Evolutionary conservation across 2,797 vertebrate genomes (phyloP), one percentile per base, ranked within the genome.

Genomic region (Cynopterus sphinx): DNA sequence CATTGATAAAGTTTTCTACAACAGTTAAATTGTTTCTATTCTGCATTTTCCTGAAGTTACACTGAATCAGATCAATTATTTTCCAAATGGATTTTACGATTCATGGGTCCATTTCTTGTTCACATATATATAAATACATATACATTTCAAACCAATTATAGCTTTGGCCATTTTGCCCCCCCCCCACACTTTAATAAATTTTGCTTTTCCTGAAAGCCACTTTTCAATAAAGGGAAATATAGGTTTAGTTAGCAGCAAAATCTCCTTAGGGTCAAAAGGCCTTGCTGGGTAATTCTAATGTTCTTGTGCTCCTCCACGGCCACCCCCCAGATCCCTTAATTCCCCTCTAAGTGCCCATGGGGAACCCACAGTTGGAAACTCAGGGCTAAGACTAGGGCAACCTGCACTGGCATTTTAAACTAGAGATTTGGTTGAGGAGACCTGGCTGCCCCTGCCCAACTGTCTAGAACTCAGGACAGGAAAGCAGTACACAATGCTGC

Each of bases 191-290:
- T 65, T 79, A 61, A 9, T 51, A 79, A 90, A 79, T 71, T 83
- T 41, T 68, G 49, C 61, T 96, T 82, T 95, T 77, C 67, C 73
- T 92, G 26, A 61, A 90, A n/a, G 17, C 9, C 77, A 71, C 31
- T 87, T 81, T 73, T 93, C 61, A 92, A 92, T 65, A 83, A 63
- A 59, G 53, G 46, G 74, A 90, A 92, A 84, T 74, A 78, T 79
- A 87, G 57, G 88, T 97, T 84, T 51, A 59, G 13, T 85, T 24
- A 77, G 68, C 41, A 85, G 49, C 49, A 89, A 88, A 91, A 55
- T 74, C 84, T 36, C 41, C 36, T 95, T 79, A 81, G 87, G 83
- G 84, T 91, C 87, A 90, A 92, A 91, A 95, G 68, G 75, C 31
- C 63, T 78, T 95, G 71, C 19, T 73, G 59, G 49, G 36, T 55